Base-by-base conservation (phyloP, 2,113 vertebrate genomes). In the Menidia beryllina region DNA sequence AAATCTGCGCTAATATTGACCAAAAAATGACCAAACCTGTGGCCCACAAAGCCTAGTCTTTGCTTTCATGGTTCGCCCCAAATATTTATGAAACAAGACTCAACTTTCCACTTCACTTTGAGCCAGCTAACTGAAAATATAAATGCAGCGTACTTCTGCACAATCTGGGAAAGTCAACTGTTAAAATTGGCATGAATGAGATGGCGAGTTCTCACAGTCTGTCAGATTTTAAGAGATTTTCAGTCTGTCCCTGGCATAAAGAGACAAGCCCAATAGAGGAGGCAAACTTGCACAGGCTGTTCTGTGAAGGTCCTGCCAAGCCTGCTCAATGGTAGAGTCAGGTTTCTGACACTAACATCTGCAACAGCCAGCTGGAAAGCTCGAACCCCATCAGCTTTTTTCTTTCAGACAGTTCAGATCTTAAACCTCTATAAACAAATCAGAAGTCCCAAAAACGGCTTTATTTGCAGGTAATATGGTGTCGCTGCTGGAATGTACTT, bases 401-500 rank as follows among this genome's bases (percentile, higher is more conserved):
- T 64, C 75, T 63, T 69, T 60, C 34, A 67, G 57, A 59, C 27
- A 15, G 27, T 43, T 53, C 27, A 48, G 47, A 59, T 48, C 50
- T 45, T 30, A 75, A 72, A 80, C 25, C 10, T 34, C 45, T 26
- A n/a, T 50, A 11, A n/a, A 49, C 17, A 59, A n/a, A 69, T 56
- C 27, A 15, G 20, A 25, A 6, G 43, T 13, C 19, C 41, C 23
- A 15, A 69, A 52, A 14, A 27, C 2, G 30, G 21, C n/a, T 26
- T 26, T 56, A 20, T 57, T 51, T 43, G 24, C 7, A 19, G 39
- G 1, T 48, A 24, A 36, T 14, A 3, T 68, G 10, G 10, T 6
- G 19, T 64, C 14, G 25, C 17, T 12, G 57, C n/a, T n/a, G 19
- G 7, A n/a, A 12, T 49, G 2, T 79, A 97, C 98, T 98, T 94